Evolutionary conservation across 2,797 vertebrate genomes (phyloP).

Genomic region (Xiphorhynchus erythropygius): DNA sequence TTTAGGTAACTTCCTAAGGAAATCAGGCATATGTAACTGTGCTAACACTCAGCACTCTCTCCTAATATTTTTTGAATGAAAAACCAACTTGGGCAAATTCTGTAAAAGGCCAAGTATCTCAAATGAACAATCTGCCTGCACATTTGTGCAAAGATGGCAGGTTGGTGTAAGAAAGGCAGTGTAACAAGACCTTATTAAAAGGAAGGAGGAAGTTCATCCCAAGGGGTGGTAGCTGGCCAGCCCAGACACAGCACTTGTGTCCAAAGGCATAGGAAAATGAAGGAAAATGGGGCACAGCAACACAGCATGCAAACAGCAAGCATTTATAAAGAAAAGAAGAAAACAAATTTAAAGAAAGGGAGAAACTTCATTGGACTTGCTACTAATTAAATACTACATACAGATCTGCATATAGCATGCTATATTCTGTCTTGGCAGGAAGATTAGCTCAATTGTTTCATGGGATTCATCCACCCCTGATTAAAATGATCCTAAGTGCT

Average conservation of each 20-base stretch:
- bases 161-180: neutral
- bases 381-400: neutral
- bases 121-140: neutral
- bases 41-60: neutral
- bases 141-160: neutral
- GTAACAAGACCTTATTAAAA: neutral
- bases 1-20: slow-evolving; percentile 53
- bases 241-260: neutral
- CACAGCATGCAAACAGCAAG: neutral
- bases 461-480: neutral
- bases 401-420: neutral
- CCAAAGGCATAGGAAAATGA: neutral
- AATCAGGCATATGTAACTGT: neutral
- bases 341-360: neutral
- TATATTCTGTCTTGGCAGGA: neutral
- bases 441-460: slow-evolving; percentile 3
- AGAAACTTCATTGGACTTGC: neutral
- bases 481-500: slow-evolving; percentile 32
- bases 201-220: neutral
- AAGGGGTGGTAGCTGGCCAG: neutral
- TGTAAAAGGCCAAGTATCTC: neutral
- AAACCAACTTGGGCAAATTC: neutral
- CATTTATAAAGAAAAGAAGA: neutral
- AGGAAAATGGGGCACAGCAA: neutral
- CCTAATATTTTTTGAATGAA: neutral